Evolutionary conservation across 2,113 vertebrate species (phyloP).

Genomic region (Elachura formosa): DNA sequence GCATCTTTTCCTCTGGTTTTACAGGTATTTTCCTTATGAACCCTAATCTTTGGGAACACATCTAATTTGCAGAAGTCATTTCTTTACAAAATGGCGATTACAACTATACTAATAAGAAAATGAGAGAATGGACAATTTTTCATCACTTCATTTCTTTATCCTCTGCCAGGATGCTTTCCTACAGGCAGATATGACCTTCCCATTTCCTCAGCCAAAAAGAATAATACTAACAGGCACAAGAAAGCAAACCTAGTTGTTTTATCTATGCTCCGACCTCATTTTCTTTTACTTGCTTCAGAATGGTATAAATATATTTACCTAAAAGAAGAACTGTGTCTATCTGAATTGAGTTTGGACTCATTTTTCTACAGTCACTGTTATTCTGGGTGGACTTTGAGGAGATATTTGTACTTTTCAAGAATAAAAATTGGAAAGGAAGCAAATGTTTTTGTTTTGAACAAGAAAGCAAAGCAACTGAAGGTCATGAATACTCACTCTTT

Average conservation of each 20-base stretch:
- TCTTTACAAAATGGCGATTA: not conserved
- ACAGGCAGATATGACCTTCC: not conserved
- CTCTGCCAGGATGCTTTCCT: not conserved
- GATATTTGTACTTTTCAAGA: slow-evolving; percentile 31
- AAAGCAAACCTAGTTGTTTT: not conserved
- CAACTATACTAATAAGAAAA: not conserved
- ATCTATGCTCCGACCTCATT: not conserved
- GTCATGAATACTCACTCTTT: not conserved
- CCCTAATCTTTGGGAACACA: not conserved
- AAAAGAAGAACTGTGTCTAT: not conserved
- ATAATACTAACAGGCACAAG: not conserved
- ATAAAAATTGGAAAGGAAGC: slow-evolving; percentile 36
- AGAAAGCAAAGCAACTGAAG: slow-evolving; percentile 39
- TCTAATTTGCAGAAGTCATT: not conserved
- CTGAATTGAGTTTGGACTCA: not conserved
- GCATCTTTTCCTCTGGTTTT: not conserved
- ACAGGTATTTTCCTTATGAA: not conserved
- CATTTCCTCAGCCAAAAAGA: not conserved
- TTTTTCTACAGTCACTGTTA: not conserved
- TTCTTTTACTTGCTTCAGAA: not conserved
- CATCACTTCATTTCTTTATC: not conserved
- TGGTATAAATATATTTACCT: not conserved
- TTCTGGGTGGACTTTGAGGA: slow-evolving; percentile 7
- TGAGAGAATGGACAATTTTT: not conserved
- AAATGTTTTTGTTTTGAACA: slow-evolving; percentile 26